phyloP scores from a whole-genome alignment of 2,888 invertebrate species.

The Dione juno region DNA sequence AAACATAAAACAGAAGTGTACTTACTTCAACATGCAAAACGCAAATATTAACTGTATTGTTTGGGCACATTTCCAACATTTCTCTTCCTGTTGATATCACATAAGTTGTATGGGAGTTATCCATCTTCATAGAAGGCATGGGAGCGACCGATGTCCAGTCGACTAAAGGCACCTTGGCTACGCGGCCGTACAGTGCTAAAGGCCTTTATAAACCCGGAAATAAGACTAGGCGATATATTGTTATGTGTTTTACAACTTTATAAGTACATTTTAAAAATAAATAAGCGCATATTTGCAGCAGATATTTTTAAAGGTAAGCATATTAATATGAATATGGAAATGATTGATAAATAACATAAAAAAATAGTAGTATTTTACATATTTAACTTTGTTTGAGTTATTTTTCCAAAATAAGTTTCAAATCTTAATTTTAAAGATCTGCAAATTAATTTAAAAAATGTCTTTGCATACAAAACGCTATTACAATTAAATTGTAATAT shows the following conservation, averaged over 20 bases:
- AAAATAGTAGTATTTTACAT: not conserved
- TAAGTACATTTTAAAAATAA: not conserved
- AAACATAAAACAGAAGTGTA: no score
- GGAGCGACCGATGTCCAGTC: conserved; percentile 71
- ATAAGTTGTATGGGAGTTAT: conserved; percentile 37
- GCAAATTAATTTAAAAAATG: no score
- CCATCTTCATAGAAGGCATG: conserved; percentile 51
- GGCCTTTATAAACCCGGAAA: conserved; percentile 32
- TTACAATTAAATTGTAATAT: no score
- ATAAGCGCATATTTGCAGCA: not conserved
- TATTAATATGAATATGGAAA: not conserved
- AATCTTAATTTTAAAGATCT: no score
- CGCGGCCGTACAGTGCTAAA: conserved; percentile 56
- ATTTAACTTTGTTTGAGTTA: no score
- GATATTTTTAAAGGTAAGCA: not conserved
- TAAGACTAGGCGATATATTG: conserved; percentile 4
- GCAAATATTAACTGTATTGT: conserved; percentile 6
- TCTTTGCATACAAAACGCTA: no score
- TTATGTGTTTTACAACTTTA: not conserved
- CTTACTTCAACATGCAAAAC: not conserved
- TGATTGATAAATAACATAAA: not conserved
- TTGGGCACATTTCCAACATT: conserved; percentile 37
- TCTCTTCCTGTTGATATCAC: conserved; percentile 35
- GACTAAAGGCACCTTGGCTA: conserved; percentile 65
- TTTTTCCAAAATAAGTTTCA: no score